Evolutionary conservation across 2,888 invertebrate species (phyloP).

Genomic region (Caenorhabditis sinica): DNA sequence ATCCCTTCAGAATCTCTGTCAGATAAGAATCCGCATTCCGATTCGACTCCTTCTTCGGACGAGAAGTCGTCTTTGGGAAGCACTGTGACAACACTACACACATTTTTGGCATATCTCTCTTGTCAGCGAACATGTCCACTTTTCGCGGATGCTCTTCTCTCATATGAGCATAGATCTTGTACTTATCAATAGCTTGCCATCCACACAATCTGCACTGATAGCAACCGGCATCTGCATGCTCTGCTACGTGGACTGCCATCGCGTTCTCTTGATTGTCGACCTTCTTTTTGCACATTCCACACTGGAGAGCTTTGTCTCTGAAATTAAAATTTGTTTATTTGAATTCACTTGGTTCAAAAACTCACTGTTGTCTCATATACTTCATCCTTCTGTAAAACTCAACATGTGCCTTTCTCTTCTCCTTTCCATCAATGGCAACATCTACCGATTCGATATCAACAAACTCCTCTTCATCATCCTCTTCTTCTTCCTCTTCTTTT

Average conservation of each 20-base stretch:
- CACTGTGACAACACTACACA: constrained; percentile 58
- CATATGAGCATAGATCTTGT: constrained; percentile 71
- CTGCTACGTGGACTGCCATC: constrained; percentile 71
- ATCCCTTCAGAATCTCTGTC: constrained; percentile 24
- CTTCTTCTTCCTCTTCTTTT: constrained; percentile 59
- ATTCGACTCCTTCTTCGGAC: constrained; percentile 63
- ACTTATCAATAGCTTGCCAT: constrained; percentile 68
- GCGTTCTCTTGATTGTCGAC: constrained; percentile 71
- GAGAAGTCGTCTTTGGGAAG: constrained; percentile 62
- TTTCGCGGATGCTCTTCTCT: constrained; percentile 68
- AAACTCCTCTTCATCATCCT: constrained; percentile 73
- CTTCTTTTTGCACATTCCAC: constrained; percentile 67
- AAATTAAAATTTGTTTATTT: constrained; percentile 15
- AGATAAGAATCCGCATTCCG: constrained; percentile 47
- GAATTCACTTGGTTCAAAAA: not conserved
- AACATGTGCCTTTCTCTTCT: constrained; percentile 74
- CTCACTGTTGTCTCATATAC: constrained; percentile 69
- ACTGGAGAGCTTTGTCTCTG: constrained; percentile 69
- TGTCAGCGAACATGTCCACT: constrained; percentile 67
- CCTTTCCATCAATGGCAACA: constrained; percentile 63
- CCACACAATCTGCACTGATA: constrained; percentile 72
- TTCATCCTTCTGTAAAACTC: constrained; percentile 77
- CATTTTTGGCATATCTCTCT: constrained; percentile 69
- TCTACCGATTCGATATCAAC: constrained; percentile 74
- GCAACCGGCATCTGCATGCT: constrained; percentile 70